Percentiles rank a stretch among this genome's conserved stretches.
Evolutionary conservation across 2,797 vertebrate species (phyloP).

Genomic region (Pogoniulus pusillus): DNA sequence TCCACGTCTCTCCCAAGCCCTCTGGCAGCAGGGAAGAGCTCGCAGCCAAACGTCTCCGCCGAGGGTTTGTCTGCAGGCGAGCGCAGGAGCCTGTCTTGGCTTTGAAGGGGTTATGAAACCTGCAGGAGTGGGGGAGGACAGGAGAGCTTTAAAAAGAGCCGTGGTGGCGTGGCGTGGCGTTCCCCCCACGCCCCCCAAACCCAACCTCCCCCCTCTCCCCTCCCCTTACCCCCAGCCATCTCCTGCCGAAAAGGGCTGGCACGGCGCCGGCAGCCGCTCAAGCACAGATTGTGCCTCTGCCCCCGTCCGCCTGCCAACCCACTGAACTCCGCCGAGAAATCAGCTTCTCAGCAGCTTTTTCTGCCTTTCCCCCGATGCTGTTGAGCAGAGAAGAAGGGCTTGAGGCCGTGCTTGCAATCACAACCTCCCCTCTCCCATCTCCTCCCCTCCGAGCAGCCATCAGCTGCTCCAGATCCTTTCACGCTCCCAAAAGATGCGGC

Average conservation of each 20-base stretch:
- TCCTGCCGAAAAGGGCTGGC: constrained; percentile 58
- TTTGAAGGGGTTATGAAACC: constrained; percentile 59
- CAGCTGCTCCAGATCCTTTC: not conserved
- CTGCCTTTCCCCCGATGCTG: rapidly evolving
- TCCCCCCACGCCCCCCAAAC: not conserved
- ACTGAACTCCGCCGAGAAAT: not conserved
- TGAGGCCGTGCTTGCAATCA: not conserved
- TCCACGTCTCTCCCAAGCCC: not conserved
- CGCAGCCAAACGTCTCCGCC: not conserved
- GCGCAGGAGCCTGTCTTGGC: not conserved
- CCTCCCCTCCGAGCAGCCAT: rapidly evolving
- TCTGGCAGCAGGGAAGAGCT: not conserved
- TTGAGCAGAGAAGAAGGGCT: not conserved
- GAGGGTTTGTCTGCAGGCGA: not conserved
- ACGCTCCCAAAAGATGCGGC: rapidly evolving
- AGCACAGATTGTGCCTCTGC: constrained; percentile 58
- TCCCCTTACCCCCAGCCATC: not conserved
- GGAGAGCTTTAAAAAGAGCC: constrained; percentile 63
- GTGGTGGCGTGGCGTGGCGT: not conserved
- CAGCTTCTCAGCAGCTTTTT: not conserved
- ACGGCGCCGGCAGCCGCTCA: not conserved
- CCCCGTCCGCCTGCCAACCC: constrained; percentile 26
- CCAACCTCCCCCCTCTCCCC: no score
- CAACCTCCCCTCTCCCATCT: not conserved
- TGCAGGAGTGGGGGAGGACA: constrained; percentile 51